A percentile compares a stretch with the other conserved stretches of the same genome.
Evolutionary conservation across 30 jellyfish, hydroid and myxozoan genomes (phyloP).

Genomic region (Pseudorhiza aurosa): DNA sequence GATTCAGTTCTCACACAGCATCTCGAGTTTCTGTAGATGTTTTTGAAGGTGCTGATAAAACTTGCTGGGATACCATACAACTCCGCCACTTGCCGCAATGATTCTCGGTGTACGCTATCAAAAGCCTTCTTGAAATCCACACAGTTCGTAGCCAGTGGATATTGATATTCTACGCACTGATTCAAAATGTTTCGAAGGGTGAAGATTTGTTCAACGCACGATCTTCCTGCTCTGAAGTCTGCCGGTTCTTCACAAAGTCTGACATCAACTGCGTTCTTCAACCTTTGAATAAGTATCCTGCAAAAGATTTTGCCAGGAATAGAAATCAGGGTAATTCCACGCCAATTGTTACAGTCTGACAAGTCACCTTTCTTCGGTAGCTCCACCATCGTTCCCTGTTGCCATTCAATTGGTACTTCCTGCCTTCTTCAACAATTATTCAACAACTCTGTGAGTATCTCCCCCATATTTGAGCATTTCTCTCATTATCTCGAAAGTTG

Average conservation of each 20-base stretch:
- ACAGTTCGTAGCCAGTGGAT: neutral
- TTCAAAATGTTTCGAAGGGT: conserved; percentile 12
- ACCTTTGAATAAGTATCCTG: neutral
- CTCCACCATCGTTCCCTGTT: neutral
- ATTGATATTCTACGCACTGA: neutral
- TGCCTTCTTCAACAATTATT: conserved; percentile 1
- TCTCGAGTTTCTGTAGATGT: neutral
- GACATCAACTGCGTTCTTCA: neutral
- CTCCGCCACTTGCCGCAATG: conserved; percentile 10
- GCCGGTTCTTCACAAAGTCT: conserved; percentile 11
- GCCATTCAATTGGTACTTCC: neutral
- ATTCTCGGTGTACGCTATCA: conserved; percentile 8
- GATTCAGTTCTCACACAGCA: conserved; percentile 17
- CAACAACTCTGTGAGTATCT: neutral
- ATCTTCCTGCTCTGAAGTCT: conserved; percentile 1
- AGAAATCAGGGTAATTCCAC: neutral
- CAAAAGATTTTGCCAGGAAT: conserved; percentile 17
- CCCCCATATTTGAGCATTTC: neutral
- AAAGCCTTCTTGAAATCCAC: conserved; percentile 13
- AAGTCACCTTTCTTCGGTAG: conserved; percentile 8
- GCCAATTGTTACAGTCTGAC: neutral
- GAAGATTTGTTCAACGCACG: conserved; percentile 7
- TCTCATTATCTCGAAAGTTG: conserved; percentile 6
- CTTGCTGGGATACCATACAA: conserved; percentile 2
- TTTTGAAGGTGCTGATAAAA: neutral